Conservation (phyloP, 2,888 invertebrate species). For the Cryptosula pallasiana region DNA sequence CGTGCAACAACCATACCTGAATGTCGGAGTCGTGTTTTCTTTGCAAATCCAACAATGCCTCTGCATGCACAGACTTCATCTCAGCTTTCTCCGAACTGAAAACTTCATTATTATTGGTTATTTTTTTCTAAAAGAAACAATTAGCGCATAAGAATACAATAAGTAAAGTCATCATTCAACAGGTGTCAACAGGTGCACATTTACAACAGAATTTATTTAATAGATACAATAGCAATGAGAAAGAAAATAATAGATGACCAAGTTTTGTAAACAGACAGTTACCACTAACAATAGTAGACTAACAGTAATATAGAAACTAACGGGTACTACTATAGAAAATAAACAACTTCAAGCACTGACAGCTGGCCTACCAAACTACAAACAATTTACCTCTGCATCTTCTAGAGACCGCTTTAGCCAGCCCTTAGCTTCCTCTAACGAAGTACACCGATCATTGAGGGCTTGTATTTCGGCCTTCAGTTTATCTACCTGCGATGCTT, state of each 20-base stretch:
- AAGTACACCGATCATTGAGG: conserved; percentile 33
- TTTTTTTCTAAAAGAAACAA: not conserved
- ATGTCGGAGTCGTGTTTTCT: not conserved
- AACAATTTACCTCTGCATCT: conserved; percentile 41
- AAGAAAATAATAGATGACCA: too few relatives aligned
- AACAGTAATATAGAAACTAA: too few relatives aligned
- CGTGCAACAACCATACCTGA: too few relatives aligned
- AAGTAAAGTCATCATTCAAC: too few relatives aligned
- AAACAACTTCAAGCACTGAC: too few relatives aligned
- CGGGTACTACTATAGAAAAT: too few relatives aligned
- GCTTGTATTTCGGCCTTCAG: conserved; percentile 37
- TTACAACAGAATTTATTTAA: too few relatives aligned
- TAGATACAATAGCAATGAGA: too few relatives aligned
- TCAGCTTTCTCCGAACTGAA: not conserved
- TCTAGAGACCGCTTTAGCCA: conserved; percentile 48
- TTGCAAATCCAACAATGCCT: not conserved
- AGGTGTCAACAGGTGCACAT: too few relatives aligned
- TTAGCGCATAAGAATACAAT: too few relatives aligned
- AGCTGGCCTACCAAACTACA: not conserved
- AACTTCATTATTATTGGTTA: not conserved
- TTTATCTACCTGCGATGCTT: conserved; percentile 34
- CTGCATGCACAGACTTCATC: not conserved
- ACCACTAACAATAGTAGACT: too few relatives aligned
- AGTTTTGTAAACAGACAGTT: too few relatives aligned
- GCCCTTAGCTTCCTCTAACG: conserved; percentile 43